Conservation (phyloP, 2,113 vertebrate genomes). For the Hippocampus zosterae region DNA sequence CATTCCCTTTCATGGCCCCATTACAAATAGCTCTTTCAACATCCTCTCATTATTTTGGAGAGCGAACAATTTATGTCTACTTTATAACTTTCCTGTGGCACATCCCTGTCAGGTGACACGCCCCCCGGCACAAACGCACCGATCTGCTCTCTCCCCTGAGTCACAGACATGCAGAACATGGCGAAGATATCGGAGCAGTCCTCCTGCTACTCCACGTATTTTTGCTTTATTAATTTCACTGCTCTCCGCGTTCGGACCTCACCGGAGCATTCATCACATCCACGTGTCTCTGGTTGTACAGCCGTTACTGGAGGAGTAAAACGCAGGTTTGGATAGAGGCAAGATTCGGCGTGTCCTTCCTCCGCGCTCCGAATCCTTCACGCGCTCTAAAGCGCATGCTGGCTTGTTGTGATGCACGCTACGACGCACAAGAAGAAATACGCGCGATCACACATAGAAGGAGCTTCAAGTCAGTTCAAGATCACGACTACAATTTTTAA, state of each 20-base stretch:
- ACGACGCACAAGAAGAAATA: conserved; percentile 29
- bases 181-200: conserved; percentile 18
- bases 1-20: conserved; percentile 61
- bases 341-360: conserved; percentile 14
- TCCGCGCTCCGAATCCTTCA: conserved; percentile 16
- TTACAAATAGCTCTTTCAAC: conserved; percentile 51
- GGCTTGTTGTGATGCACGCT: conserved; percentile 24
- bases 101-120: conserved; percentile 40
- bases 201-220: conserved; percentile 20
- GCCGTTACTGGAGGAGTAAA: background rate
- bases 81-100: conserved; percentile 28
- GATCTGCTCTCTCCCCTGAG: background rate
- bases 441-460: conserved; percentile 20
- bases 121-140: background rate
- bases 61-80: conserved; percentile 1
- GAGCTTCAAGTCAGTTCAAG: conserved; percentile 21
- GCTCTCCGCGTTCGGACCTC: conserved; percentile 20
- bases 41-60: conserved; percentile 36
- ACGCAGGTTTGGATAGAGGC: background rate
- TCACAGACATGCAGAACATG: conserved; percentile 20
- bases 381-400: conserved; percentile 10
- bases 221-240: conserved; percentile 22
- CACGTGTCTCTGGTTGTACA: background rate
- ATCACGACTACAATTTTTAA: background rate
- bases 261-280: conserved; percentile 36